Base-by-base conservation (phyloP, 1,140 invertebrate species). In the Cyclargus thomasi region DNA sequence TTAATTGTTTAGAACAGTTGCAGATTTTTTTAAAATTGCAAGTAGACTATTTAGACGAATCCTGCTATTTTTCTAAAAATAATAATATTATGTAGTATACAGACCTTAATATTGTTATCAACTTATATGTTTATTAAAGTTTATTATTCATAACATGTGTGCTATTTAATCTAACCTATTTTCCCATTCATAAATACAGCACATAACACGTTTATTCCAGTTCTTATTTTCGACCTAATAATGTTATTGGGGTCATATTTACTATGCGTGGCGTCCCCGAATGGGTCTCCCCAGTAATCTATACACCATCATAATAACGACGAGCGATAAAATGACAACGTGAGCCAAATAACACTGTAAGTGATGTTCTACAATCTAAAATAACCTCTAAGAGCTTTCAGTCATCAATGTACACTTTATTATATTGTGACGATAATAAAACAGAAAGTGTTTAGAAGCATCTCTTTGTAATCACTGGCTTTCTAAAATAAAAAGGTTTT, bases 301-400 rank as follows among this genome's bases (percentile, higher is more conserved):
- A 59, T 59, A 20, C 10, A 21, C 55, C 55, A 59, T 59, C 55
- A 59, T 59, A 59, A 21, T 59, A 59, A 59, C 20, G 55, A 59
- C 18, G 20, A 20, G 55, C 55, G 55, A 59, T 59, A 59, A 59
- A 59, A 59, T 10, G 55, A 59, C 55, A 59, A 59, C 55, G 55
- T 59, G 55, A 59, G 55, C 7, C 55, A 59, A 59, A 21, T 59
- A 59, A 59, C 55, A 59, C 10, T 20, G 55, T 59, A 20, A 59
- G 55, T 59, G 55, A 59, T 59, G 55, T 59, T 59, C 20, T 59
- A 59, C 55, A 59, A 11, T 59, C 18, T 20, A 59, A 20, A 59
- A 21, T 59, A 59, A 59, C 55, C 18, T 21, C 55, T 20, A 20
- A 59, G 14, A 59, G 17, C 55, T 59, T 59, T 59, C 18, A 55